phyloP scores from a whole-genome alignment of 2,888 invertebrate genomes.

The Cheilosia vulpina region DNA sequence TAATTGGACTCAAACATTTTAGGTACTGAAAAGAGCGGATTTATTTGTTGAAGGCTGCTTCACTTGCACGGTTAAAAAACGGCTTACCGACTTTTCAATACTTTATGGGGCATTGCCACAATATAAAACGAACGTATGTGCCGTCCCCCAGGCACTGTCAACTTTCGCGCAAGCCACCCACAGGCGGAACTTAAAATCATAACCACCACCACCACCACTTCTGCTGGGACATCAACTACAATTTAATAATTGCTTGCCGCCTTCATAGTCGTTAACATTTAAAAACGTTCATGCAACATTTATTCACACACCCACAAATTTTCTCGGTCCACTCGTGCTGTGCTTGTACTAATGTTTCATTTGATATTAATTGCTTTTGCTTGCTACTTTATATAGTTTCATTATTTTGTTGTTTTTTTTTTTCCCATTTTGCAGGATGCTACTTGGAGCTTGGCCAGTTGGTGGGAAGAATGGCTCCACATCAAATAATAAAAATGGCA shows the following conservation, averaged over 20 bases:
- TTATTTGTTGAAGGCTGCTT: too few relatives aligned
- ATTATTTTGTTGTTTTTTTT: slow-evolving; percentile 24
- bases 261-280: slow-evolving; percentile 10
- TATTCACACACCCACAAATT: slow-evolving; percentile 24
- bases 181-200: neutral
- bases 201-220: neutral
- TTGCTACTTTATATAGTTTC: slow-evolving; percentile 20
- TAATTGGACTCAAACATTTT: too few relatives aligned
- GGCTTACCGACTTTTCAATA: neutral
- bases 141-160: neutral
- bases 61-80: too few relatives aligned
- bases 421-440: slow-evolving; percentile 76
- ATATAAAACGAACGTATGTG: neutral
- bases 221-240: slow-evolving; percentile 8
- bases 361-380: slow-evolving; percentile 60
- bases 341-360: slow-evolving; percentile 25
- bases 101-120: neutral
- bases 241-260: slow-evolving; percentile 35
- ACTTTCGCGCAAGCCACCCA: neutral
- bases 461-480: slow-evolving; percentile 78
- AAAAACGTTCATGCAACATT: slow-evolving; percentile 31
- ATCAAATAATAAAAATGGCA: slow-evolving; percentile 81
- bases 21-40: too few relatives aligned
- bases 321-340: neutral
- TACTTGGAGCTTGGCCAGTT: slow-evolving; percentile 80